Conservation (phyloP, 2,797 vertebrate genomes). For the Rhinoraja longicauda region DNA sequence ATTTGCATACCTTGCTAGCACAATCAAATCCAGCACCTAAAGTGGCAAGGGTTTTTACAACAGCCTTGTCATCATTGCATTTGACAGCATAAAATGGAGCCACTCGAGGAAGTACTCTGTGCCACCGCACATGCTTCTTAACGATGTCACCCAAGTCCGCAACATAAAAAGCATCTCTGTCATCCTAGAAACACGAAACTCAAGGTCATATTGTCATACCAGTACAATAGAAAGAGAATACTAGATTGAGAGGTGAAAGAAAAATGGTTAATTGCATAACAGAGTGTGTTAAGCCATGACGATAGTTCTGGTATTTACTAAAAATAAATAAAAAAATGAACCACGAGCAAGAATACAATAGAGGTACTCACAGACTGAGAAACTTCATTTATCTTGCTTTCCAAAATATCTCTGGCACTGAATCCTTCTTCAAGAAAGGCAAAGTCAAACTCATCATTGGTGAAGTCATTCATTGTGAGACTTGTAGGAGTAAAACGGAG, state of each 20-base stretch:
- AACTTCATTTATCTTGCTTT: conserved; percentile 91
- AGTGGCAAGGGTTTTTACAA: conserved; percentile 77
- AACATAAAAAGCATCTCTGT: conserved; percentile 91
- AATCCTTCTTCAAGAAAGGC: conserved; percentile 91
- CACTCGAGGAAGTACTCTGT: conserved; percentile 75
- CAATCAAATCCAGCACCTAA: conserved; percentile 91
- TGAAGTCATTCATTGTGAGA: conserved; percentile 61
- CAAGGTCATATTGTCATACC: background rate
- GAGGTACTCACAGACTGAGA: conserved; percentile 73
- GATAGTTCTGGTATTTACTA: background rate
- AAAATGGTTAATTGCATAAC: background rate
- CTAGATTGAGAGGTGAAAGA: background rate
- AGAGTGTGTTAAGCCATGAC: background rate
- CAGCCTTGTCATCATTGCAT: conserved; percentile 81
- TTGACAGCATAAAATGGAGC: conserved; percentile 92
- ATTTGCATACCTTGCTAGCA: conserved; percentile 83
- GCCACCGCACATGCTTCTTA: conserved; percentile 88
- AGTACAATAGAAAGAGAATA: background rate
- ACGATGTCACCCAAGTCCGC: conserved; percentile 89
- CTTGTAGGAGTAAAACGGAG: conserved; percentile 44
- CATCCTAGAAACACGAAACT: conserved; percentile 65
- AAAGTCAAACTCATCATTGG: conserved; percentile 70
- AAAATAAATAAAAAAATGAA: background rate
- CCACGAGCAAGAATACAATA: background rate
- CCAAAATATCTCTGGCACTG: conserved; percentile 81